phyloP scores from a whole-genome alignment of 2,888 invertebrate species.

The Chrysina gloriosa region DNA sequence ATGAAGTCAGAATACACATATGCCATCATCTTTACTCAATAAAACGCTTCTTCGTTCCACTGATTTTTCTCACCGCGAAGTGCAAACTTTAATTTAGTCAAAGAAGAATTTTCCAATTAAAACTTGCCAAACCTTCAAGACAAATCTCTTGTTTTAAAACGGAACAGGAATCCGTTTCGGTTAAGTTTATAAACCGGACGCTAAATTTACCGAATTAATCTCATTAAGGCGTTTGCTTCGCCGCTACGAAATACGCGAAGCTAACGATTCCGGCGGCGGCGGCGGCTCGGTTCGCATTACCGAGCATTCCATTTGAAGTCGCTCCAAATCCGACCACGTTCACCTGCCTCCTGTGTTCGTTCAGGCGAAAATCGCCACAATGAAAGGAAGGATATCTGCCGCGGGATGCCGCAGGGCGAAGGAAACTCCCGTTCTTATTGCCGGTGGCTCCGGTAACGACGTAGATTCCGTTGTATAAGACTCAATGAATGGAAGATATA shows the following conservation, averaged over 20 bases:
- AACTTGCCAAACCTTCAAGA: neutral
- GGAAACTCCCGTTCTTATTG: neutral
- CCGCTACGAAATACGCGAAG: neutral
- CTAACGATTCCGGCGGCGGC: neutral
- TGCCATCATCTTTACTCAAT: too few relatives aligned
- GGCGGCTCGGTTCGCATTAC: conserved; percentile 2
- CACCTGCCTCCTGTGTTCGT: conserved; percentile 13
- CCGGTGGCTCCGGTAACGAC: neutral
- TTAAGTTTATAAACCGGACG: conserved; percentile 15
- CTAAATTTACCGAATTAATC: conserved; percentile 20
- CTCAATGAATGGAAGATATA: conserved; percentile 12
- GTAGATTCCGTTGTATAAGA: neutral
- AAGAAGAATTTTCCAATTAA: neutral
- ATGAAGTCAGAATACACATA: too few relatives aligned
- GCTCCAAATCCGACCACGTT: conserved; percentile 14
- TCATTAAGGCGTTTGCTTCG: neutral
- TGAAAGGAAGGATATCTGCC: neutral
- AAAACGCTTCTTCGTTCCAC: too few relatives aligned
- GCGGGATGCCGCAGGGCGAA: neutral
- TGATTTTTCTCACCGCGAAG: too few relatives aligned
- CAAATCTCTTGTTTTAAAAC: neutral
- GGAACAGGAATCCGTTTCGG: neutral
- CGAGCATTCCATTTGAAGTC: conserved; percentile 4
- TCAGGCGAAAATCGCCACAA: conserved; percentile 9
- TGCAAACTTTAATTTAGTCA: too few relatives aligned